Evolutionary conservation across 2,797 vertebrate genomes (phyloP).

Genomic region (Tympanoctomys barrerae): DNA sequence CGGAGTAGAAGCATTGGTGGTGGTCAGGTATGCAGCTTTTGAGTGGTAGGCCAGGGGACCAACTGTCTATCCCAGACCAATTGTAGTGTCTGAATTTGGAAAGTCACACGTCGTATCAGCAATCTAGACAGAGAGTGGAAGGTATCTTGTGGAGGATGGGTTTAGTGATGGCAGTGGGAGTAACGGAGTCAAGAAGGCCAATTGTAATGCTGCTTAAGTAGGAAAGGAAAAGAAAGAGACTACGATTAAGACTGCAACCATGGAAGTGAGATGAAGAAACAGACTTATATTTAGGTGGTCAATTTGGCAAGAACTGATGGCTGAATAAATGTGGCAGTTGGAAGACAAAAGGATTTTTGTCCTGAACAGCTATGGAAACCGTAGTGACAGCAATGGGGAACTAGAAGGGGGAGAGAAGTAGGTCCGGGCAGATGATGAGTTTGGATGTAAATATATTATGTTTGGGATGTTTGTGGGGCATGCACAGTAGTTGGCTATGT

Average conservation of each 20-base stretch:
- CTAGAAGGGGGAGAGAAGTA: neutral
- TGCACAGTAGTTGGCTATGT: neutral
- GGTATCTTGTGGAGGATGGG: neutral
- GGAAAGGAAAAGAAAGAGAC: neutral
- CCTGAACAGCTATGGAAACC: neutral
- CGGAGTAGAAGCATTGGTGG: neutral
- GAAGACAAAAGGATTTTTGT: constrained; percentile 18
- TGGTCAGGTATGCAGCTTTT: neutral
- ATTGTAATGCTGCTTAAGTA: neutral
- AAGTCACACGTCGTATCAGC: neutral
- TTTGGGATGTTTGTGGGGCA: neutral
- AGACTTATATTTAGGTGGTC: neutral
- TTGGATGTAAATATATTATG: neutral
- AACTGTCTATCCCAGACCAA: neutral
- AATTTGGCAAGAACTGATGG: neutral
- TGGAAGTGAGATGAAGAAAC: neutral
- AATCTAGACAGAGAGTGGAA: neutral
- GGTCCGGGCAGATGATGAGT: neutral
- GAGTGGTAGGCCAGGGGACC: neutral
- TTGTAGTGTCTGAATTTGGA: neutral
- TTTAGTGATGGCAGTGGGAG: neutral
- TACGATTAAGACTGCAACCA: neutral
- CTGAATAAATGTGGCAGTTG: neutral
- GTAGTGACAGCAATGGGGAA: neutral
- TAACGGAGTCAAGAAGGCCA: neutral